Conservation (phyloP, 1,140 invertebrate species). For the Drosophila dunni region DNA sequence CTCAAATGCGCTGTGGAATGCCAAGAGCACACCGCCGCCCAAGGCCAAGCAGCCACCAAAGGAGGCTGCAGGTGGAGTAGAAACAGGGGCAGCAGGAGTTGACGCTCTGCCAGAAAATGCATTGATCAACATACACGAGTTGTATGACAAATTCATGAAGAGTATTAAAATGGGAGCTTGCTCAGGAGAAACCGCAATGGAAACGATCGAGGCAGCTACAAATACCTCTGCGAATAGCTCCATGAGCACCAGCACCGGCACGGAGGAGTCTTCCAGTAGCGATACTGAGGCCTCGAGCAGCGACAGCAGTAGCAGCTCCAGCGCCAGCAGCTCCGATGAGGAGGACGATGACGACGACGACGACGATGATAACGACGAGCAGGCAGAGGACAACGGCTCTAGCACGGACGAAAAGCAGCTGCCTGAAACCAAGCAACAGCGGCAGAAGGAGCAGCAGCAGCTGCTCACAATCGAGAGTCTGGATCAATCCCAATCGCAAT, state of each 20-base stretch:
- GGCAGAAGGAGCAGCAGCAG: constrained; percentile 11
- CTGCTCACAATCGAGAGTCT: not conserved
- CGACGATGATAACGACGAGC: constrained; percentile 23
- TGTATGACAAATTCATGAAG: constrained; percentile 82
- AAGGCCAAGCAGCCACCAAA: constrained; percentile 37
- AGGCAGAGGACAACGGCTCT: constrained; percentile 35
- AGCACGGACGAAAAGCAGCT: constrained; percentile 6
- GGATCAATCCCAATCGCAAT: constrained; percentile 27
- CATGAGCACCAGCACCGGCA: constrained; percentile 53
- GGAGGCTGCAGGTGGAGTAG: not conserved
- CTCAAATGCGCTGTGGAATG: constrained; percentile 71
- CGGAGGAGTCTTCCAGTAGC: constrained; percentile 61
- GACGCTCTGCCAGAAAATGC: constrained; percentile 11
- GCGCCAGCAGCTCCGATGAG: constrained; percentile 41
- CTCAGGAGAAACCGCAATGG: constrained; percentile 8
- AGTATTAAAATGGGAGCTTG: constrained; percentile 70
- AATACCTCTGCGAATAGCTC: constrained; percentile 44
- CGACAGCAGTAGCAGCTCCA: constrained; percentile 46
- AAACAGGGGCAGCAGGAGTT: not conserved
- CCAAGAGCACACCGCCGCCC: constrained; percentile 70
- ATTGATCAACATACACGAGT: constrained; percentile 64
- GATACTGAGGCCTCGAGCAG: constrained; percentile 39
- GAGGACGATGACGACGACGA: constrained; percentile 20
- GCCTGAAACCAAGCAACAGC: not conserved
- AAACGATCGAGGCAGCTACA: not conserved